phyloP scores from a whole-genome alignment of 2,888 invertebrate genomes.

The Baronia brevicornis region DNA sequence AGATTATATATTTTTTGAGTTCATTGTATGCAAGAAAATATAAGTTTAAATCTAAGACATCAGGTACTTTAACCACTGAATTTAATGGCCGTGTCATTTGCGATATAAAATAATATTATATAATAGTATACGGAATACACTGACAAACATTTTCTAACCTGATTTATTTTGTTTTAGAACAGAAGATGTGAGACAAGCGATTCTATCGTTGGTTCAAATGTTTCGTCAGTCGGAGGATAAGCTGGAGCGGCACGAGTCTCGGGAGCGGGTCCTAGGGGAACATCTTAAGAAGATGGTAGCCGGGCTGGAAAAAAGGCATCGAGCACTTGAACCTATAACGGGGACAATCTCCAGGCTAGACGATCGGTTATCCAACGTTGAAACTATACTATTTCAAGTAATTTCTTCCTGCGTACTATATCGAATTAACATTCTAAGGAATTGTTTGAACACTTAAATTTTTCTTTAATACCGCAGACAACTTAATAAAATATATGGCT shows the following conservation, averaged over 20 bases:
- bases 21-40: too few species aligned
- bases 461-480: slow-evolving; percentile 2
- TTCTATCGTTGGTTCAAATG: slow-evolving; percentile 86
- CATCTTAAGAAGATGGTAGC: slow-evolving; percentile 83
- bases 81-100: too few species aligned
- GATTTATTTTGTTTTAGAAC: slow-evolving; percentile 54
- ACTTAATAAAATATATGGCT: too few species aligned
- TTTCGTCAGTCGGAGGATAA: slow-evolving; percentile 87
- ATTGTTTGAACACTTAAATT: too few species aligned
- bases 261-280: slow-evolving; percentile 87
- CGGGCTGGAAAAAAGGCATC: slow-evolving; percentile 82
- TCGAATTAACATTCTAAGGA: not conserved
- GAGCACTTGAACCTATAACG: slow-evolving; percentile 80
- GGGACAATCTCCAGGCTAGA: slow-evolving; percentile 82
- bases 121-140: too few species aligned
- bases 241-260: slow-evolving; percentile 87
- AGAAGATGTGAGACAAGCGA: slow-evolving; percentile 85
- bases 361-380: slow-evolving; percentile 84
- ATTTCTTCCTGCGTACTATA: slow-evolving; percentile 15
- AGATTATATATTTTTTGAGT: too few species aligned
- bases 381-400: slow-evolving; percentile 84
- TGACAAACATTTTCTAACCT: not conserved
- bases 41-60: too few species aligned
- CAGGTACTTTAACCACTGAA: too few species aligned
- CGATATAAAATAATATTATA: too few species aligned